Percentiles rank a stretch among this genome's conserved stretches.
Evolutionary conservation across 2,113 vertebrate species (phyloP).

Genomic region (Corythoichthys intestinalis): DNA sequence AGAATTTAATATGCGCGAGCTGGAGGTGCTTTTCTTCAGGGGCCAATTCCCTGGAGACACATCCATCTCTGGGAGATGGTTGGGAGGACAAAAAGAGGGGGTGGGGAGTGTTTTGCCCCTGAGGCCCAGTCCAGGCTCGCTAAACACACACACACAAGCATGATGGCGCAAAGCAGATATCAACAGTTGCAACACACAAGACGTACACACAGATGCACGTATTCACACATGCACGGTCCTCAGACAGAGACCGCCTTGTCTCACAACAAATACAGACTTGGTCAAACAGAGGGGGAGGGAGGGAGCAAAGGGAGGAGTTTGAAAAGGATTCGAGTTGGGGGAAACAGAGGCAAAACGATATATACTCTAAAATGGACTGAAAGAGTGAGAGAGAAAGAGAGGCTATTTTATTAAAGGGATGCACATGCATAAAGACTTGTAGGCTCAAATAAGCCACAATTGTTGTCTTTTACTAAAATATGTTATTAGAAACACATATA

Average conservation of each 20-base stretch:
- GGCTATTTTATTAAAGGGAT: conserved; percentile 30
- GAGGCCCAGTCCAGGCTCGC: conserved; percentile 52
- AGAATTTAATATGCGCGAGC: conserved; percentile 74
- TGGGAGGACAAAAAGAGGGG: conserved; percentile 66
- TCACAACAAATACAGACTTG: conserved; percentile 65
- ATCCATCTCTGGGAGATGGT: conserved; percentile 72
- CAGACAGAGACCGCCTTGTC: conserved; percentile 73
- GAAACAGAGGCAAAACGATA: conserved; percentile 37
- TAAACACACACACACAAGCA: conserved; percentile 46
- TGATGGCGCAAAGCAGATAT: conserved; percentile 43
- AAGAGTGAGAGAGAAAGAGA: conserved; percentile 20
- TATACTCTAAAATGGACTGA: conserved; percentile 27
- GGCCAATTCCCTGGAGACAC: conserved; percentile 71
- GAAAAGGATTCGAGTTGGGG: conserved; percentile 38
- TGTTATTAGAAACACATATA: no score
- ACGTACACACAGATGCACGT: conserved; percentile 44
- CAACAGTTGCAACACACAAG: conserved; percentile 57
- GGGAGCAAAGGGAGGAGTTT: conserved; percentile 25
- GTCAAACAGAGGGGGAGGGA: conserved; percentile 50
- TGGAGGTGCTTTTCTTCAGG: conserved; percentile 69
- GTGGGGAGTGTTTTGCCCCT: conserved; percentile 55
- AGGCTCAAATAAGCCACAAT: no score
- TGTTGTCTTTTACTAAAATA: no score
- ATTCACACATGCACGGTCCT: conserved; percentile 57
- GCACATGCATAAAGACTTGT: no score